Base-by-base conservation (phyloP, 2,888 invertebrate genomes). In the Noctua janthina region DNA sequence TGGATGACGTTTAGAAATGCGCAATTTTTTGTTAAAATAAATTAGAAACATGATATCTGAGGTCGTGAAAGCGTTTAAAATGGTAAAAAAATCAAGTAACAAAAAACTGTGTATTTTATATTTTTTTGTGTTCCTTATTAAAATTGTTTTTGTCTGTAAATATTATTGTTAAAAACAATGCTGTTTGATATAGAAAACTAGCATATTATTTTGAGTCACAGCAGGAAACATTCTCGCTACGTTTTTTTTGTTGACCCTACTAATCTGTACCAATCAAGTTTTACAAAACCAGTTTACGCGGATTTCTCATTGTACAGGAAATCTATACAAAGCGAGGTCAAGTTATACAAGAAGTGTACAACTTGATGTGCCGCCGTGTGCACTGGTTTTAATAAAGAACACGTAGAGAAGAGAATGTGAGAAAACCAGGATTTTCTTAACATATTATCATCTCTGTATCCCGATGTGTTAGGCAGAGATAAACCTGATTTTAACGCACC, bases 141-240 rank as follows among this genome's bases (percentile, higher is more conserved):
- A 75, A 84, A 70, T 79, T 74, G 72, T 79, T 78, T 78, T 78
- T 71, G 23, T 73, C 59, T 85, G 76, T 88, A 78, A 82, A 88
- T 83, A 83, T 74, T 81, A 80, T 85, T 88, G 85, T 87, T 88
- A 79, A 76, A 79, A 23, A 67, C 20, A 68, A 75, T 78, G 85
- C n/a, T 68, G 67, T 2, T 4, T 68, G 59, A 29, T 23, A 23
- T 86, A 75, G 1, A 69, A 69, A 73, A 67, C 35, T 80, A 54
- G 66, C 49, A 56, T 54, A 70, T 59, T 46, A 59, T n/a, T 43
- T 74, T 74, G 13, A 39, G 15, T 39, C 1, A n/a, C 23, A 13
- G 15, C 11, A 23, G 0, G 15, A 35, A 17, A 46, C 4, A 29
- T 39, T 39, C n/a, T 35, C 5, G 4, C 2, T 6, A 43, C 4